phyloP scores from a whole-genome alignment of 1,140 invertebrate species.

The Papilio polyxenes region DNA sequence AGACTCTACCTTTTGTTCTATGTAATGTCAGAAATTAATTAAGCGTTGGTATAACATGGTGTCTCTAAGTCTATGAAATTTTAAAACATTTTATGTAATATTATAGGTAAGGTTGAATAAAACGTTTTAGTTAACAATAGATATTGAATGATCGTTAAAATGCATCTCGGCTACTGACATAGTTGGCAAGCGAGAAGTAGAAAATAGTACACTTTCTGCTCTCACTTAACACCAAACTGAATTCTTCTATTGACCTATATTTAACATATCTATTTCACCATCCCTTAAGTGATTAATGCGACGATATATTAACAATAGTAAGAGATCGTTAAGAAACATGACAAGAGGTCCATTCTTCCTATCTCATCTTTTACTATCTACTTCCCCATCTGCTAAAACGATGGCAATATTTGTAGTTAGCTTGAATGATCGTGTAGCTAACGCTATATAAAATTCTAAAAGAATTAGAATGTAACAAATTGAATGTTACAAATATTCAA shows the following conservation, averaged over 20 bases:
- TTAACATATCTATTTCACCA: not conserved
- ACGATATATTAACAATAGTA: not conserved
- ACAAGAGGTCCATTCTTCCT: no score
- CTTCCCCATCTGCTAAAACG: no score
- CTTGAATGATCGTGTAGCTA: not conserved
- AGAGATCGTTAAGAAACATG: not conserved
- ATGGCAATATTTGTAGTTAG: no score
- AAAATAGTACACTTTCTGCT: not conserved
- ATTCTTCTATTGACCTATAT: not conserved
- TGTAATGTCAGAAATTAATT: not conserved
- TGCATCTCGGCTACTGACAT: not conserved
- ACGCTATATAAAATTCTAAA: not conserved
- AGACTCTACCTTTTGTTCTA: not conserved
- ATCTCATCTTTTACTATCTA: no score
- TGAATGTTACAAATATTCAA: not conserved
- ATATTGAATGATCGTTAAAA: slow-evolving; percentile 10
- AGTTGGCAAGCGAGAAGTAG: slow-evolving; percentile 17
- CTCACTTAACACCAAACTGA: not conserved
- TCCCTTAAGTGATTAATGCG: not conserved
- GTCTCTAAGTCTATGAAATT: not conserved
- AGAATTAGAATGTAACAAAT: slow-evolving; percentile 20
- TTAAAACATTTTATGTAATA: not conserved
- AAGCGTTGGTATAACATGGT: not conserved
- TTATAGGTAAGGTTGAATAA: not conserved
- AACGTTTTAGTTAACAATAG: not conserved